Evolutionary conservation across 1,140 invertebrate genomes (phyloP).

Genomic region (Andrena cerasifolii): DNA sequence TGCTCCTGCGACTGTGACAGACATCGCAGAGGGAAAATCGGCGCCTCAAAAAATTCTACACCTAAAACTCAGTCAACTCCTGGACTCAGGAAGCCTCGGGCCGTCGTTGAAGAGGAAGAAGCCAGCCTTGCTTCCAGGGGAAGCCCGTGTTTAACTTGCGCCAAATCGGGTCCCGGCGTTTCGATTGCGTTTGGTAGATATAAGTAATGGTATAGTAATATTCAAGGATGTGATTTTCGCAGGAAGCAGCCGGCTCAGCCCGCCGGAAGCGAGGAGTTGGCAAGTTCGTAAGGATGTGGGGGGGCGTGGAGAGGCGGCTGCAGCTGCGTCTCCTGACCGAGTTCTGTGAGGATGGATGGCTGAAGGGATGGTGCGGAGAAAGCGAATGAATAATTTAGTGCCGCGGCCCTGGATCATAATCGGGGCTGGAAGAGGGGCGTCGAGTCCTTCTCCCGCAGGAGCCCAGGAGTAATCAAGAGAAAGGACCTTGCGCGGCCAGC

Average conservation of each 20-base stretch:
- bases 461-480: too few species aligned
- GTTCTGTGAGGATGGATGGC: constrained; percentile 10
- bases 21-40: too few species aligned
- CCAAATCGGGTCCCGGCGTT: neutral
- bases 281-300: neutral
- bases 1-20: too few species aligned
- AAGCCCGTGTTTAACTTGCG: neutral
- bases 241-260: neutral
- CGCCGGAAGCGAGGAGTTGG: constrained; percentile 25
- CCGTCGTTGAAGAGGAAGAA: too few species aligned
- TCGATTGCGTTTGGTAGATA: neutral
- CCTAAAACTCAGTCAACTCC: too few species aligned
- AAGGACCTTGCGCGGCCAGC: too few species aligned
- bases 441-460: too few species aligned
- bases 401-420: constrained; percentile 25
- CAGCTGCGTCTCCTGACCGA: constrained; percentile 37
- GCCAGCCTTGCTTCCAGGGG: too few species aligned
- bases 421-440: too few species aligned
- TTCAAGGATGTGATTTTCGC: constrained; percentile 1
- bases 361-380: constrained; percentile 13
- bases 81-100: too few species aligned
- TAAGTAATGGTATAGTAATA: too few species aligned
- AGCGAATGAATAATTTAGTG: constrained; percentile 46
- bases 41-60: too few species aligned
- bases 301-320: neutral